Base-by-base conservation (phyloP, 1,140 invertebrate genomes). In the Argopecten irradians region DNA sequence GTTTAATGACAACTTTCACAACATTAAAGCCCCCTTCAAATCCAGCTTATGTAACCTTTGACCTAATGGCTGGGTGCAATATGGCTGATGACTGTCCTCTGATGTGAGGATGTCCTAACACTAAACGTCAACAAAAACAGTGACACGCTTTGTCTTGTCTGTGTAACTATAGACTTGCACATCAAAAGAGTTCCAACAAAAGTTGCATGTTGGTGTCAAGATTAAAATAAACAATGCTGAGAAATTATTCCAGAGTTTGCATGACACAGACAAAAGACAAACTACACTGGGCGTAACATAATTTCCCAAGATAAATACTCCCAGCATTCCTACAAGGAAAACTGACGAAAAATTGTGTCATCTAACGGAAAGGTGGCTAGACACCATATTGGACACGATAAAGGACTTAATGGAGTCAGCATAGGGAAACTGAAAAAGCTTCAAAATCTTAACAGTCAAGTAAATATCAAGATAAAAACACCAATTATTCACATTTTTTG, bases 281-380 rank as follows among this genome's bases (percentile, higher is more conserved):
- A 71, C 55, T 5, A 28, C 13, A n/a, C 5, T 71, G 55, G 55
- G 55, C 55, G 55, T 71, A 71, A 71, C 55, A 16, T 71, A 71
- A 71, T 71, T 71, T 71, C 55, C 55, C 55, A 71, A 71, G 55
- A n/a, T 71, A 71, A 71, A 71, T 71, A 71, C 55, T 71, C 55
- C 1, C 55, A 71, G 43, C n/a, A n/a, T 55, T 19, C 43, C 7
- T 55, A 55, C 43, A 71, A 3, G 55, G n/a, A 71, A 28, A 71
- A 71, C 55, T 3, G 28, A n/a, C 55, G 55, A 71, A 71, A 71
- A 71, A 71, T n/a, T 71, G 55, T 71, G 55, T 71, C 55, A 71
- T 71, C 22, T 16, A 71, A 71, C 2, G n/a, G 55, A 71, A 71
- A 71, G 55, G 22, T 71, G 55, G 55, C 55, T 71, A 71, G 55